Evolutionary conservation across 2,797 vertebrate genomes (phyloP), one percentile per base, ranked within the genome.

Genomic region (Pangasius mekongensis): DNA sequence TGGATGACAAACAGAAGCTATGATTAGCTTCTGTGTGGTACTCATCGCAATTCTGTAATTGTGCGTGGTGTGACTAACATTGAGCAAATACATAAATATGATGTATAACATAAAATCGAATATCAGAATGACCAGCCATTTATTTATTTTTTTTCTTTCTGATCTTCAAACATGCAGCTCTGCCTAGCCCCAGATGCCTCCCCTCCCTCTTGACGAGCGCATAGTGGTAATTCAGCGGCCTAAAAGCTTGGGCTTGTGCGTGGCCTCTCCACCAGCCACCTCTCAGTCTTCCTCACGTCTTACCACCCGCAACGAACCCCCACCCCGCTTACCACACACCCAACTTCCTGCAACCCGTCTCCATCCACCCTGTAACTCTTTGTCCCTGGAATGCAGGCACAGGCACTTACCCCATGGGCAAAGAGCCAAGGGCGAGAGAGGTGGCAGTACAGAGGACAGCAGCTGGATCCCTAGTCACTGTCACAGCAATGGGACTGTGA

Each of bases 191-290:
- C 96, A 94, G 93, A 96, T 97, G 95, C 96, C 96, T 94, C 96
- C 96, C 87, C 95, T 96, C 88, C 95, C 96, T 91, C 95, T 96
- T 91, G 96, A 95, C 95, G 96, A 97, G 94, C 96, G 97, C 87
- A 96, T 97, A 93, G 95, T 95, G 89, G 94, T 96, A 90, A 94
- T 96, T 93, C 97, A 96, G 93, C 95, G 96, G 92, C 97, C 97
- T 83, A 96, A 96, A 93, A 96, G 95, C 85, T 89, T 97, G 93
- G 91, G 92, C 90, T 92, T 97, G 83, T 95, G 94, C n/a, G 93
- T 96, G 90, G 92, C 93, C 52, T 96, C 96, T 62, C 95, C 95
- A 58, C 94, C 95, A 91, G 92, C 91, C 91, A 89, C 94, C 87
- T 93, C 92, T 0, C 96, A 95, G 83, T 94, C 93, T 92, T 92